Evolutionary conservation across 1,140 invertebrate species (phyloP), one percentile per base, ranked within the genome.

Genomic region (Drosophila serrata): DNA sequence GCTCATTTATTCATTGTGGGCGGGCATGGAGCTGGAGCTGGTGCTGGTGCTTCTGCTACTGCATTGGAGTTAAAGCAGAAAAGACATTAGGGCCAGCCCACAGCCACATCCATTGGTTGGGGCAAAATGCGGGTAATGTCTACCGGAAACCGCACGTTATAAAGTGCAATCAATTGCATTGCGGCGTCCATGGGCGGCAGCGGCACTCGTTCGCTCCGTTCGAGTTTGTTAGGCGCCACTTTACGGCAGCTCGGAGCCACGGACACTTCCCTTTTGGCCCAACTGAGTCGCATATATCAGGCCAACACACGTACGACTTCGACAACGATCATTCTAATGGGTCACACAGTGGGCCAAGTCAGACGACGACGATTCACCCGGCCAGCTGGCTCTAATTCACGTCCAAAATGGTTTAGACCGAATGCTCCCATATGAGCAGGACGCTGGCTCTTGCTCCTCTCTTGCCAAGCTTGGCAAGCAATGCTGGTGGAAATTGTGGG

Each of bases 111-210:
- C 74, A 64, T 76, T 67, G 80, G 74, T 81, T 79, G 70, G 69
- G 88, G 81, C 85, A 80, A 87, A 88, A 80, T 79, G 81, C 85
- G 84, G 85, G 73, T 90, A 90, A 90, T 90, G 86, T 90, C 86
- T 90, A 90, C 81, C 86, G 85, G 85, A 90, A 90, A 90, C 85
- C 85, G 81, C 85, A 90, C 85, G 85, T 90, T 90, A 90, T 90
- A 90, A 90, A 90, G 85, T 90, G 85, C 85, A 90, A 90, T 90
- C 85, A 88, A 88, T 88, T 88, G 85, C 85, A 88, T 87, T 88
- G 84, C 81, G 75, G 84, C 80, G 75, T 70, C 80, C 75, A 75
- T 75, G 80, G 63, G 67, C 63, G 35, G 64, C 63, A 31, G 64
- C 59, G 58, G 51, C 51, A 24, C 19, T 61, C 43, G 45, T 27